A percentile compares a stretch with the other conserved stretches of the same genome.
These are phyloP conservation scores for Pomatostomus ruficeps DNA, from an alignment of 2,113 vertebrate genomes.

Conservation along the genomic window DNA sequence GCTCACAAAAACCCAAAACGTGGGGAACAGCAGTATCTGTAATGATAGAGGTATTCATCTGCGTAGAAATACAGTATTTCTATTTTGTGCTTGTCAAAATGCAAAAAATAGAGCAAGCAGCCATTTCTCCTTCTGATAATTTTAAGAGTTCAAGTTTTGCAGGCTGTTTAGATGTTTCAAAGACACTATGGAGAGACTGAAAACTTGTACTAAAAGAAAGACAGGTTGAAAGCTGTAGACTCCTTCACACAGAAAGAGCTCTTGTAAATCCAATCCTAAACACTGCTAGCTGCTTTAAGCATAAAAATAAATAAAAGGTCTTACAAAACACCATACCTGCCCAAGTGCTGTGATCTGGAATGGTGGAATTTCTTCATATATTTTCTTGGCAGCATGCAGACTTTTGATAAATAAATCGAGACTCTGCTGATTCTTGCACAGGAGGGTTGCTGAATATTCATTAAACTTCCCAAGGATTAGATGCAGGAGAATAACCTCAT, in stretches of 20 bases:
- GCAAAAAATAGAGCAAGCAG: neutral
- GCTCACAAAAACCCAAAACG: neutral
- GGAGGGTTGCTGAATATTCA: constrained; percentile 79
- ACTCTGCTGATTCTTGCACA: constrained; percentile 75
- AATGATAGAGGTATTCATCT: neutral
- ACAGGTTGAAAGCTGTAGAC: neutral
- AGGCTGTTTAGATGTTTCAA: neutral
- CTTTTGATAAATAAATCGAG: constrained; percentile 83
- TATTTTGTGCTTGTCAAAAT: neutral
- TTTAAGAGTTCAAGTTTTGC: neutral
- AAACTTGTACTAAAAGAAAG: neutral
- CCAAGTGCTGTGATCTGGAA: constrained; percentile 85
- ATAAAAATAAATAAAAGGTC: neutral
- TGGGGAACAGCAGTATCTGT: neutral
- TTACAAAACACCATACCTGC: constrained; percentile 75
- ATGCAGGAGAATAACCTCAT: constrained; percentile 79
- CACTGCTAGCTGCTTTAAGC: neutral
- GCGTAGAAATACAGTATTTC: neutral
- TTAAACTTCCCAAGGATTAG: constrained; percentile 83
- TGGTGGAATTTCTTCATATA: constrained; percentile 69
- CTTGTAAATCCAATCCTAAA: neutral
- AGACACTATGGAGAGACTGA: neutral
- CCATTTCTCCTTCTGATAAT: neutral
- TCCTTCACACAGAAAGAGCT: neutral
- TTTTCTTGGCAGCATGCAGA: constrained; percentile 67